Evolutionary conservation across 1,140 invertebrate species (phyloP), one percentile per base, ranked within the genome.

Genomic region (Heliconius melpomene): DNA sequence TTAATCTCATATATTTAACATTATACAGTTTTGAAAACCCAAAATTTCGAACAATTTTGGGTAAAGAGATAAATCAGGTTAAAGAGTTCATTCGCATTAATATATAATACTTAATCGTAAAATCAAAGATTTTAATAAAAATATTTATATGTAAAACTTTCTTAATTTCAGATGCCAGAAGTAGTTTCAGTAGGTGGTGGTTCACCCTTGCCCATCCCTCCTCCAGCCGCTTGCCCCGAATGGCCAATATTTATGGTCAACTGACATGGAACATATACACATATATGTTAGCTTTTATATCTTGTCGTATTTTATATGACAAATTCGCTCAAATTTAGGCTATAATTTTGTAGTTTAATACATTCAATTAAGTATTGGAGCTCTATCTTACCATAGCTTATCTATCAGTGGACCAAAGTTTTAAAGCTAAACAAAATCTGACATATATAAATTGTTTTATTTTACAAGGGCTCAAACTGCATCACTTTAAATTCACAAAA

Each of bases 161-260:
- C 20, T 29, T 66, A 26, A 9, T 66, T 86, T 1, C 84, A 93
- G 91, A 92, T 93, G 57, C 89, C 91, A 32, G 91, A 94, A 81
- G 88, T 94, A 70, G 88, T 93, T 52, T 86, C 91, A 7, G 91
- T 93, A n/a, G 89, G 89, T 3, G 92, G 91, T 2, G 92, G 91
- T 8, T 94, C 92, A 0, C 92, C 91, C 5, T 80, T 93, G 32
- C 93, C 93, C 20, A 89, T 93, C 8, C 89, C 90, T 16, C 90
- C 91, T 11, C 89, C 91, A 38, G 87, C 90, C 16, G 87, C 90
- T 23, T 92, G 91, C 79, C 89, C 90, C 60, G 91, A 93, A 36
- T 94, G 92, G 92, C 92, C 92, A 0, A 89, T 94, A 54, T 94
- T 89, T 77, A 94, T 94, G 90, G 93, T 94, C 81, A 94, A 94